Evolutionary conservation across 2,888 invertebrate genomes (phyloP).

Genomic region (Calliopum simillimum): DNA sequence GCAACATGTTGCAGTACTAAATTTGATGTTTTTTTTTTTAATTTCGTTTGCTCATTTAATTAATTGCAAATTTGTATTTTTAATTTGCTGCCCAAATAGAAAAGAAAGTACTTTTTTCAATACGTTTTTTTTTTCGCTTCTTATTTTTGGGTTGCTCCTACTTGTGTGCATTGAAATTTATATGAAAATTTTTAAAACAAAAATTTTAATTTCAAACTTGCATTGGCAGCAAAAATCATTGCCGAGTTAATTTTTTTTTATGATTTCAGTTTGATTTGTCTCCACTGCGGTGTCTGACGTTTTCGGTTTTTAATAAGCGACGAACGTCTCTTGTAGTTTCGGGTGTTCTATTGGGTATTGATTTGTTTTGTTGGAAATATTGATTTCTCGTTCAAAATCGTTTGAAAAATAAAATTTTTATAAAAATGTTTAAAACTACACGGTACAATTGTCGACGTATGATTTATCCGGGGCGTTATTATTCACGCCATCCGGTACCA

Average conservation of each 20-base stretch:
- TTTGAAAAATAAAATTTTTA: background rate
- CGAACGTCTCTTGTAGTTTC: background rate
- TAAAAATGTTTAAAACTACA: background rate
- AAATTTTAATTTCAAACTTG: slow-evolving; percentile 11
- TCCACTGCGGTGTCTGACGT: slow-evolving; percentile 11
- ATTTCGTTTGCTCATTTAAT: slow-evolving; percentile 35
- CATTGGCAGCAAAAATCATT: background rate
- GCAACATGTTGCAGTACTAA: background rate
- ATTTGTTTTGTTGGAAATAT: background rate
- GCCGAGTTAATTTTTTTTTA: background rate
- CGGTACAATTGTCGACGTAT: background rate
- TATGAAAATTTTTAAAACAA: slow-evolving; percentile 12
- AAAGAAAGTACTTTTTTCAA: background rate
- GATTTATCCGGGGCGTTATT: slow-evolving; percentile 31
- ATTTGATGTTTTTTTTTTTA: background rate
- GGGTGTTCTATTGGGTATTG: background rate
- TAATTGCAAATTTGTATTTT: slow-evolving; percentile 38
- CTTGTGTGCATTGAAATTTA: slow-evolving; percentile 8
- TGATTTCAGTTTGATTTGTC: slow-evolving; percentile 35
- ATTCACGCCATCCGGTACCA: slow-evolving; percentile 1
- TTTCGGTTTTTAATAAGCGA: background rate
- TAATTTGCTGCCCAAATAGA: slow-evolving; percentile 23
- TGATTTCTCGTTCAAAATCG: background rate
- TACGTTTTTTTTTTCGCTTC: slow-evolving; percentile 14
- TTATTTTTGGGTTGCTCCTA: background rate